These are phyloP conservation scores for Standfussiana lucernea DNA, from an alignment of 2,888 invertebrate genomes.

Conservation along the genomic window DNA sequence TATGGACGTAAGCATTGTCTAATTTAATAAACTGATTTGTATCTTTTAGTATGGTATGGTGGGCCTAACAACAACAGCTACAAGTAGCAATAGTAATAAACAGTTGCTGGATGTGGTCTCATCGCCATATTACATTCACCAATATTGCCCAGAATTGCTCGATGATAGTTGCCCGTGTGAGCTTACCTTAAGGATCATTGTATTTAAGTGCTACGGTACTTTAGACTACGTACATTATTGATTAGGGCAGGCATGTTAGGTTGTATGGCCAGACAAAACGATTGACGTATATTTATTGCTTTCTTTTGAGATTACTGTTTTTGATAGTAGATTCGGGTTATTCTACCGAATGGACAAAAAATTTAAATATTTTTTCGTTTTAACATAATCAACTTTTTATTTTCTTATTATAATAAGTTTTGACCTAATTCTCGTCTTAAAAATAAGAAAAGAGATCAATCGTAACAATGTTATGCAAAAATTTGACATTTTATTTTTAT, in stretches of 20 bases:
- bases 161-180: constrained; percentile 2
- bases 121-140: neutral
- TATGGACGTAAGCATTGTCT: too few species aligned
- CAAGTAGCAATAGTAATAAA: neutral
- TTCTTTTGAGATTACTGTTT: neutral
- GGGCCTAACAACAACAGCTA: neutral
- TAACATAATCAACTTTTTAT: too few species aligned
- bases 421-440: too few species aligned
- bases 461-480: too few species aligned
- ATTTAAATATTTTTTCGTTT: too few species aligned
- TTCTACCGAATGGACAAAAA: too few species aligned
- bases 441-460: too few species aligned
- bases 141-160: neutral
- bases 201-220: constrained; percentile 42
- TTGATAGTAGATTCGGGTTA: neutral
- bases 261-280: constrained; percentile 10
- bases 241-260: constrained; percentile 8
- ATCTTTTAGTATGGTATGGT: too few species aligned
- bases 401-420: too few species aligned
- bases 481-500: too few species aligned
- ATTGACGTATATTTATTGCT: constrained; percentile 19
- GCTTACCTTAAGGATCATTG: constrained; percentile 16
- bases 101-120: neutral
- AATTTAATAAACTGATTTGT: too few species aligned
- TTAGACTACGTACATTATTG: constrained; percentile 41